phyloP scores from a whole-genome alignment of 2,113 vertebrate genomes.

The Phocoena sinus region DNA sequence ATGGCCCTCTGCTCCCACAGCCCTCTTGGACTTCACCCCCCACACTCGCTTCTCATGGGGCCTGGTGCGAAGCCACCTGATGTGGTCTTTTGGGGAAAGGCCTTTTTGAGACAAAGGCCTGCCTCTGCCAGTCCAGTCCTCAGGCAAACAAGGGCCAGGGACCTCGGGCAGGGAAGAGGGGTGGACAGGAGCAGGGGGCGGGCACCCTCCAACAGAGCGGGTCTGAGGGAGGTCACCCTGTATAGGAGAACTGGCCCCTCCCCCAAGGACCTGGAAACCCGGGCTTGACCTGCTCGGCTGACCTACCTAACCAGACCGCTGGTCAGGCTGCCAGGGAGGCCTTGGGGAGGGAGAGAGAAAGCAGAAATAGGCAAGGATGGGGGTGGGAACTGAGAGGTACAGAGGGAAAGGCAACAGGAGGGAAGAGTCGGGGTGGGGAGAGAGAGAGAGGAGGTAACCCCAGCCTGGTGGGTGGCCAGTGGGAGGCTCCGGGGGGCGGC shows the following conservation, averaged over 20 bases:
- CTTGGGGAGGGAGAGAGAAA: background rate
- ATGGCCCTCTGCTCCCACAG: background rate
- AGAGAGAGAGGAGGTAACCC: background rate
- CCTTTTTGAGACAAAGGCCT: background rate
- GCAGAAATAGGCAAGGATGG: background rate
- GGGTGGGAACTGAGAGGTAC: background rate
- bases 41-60: background rate
- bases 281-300: background rate
- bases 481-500: background rate
- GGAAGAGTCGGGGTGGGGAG: background rate
- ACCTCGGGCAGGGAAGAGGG: too few species aligned
- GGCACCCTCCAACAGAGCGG: background rate
- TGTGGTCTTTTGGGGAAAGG: background rate
- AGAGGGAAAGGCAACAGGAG: background rate
- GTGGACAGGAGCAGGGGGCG: background rate
- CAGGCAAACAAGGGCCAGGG: background rate
- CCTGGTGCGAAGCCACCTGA: rapidly evolving
- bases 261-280: background rate
- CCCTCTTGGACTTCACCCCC: rapidly evolving
- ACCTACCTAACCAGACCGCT: background rate
- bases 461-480: background rate
- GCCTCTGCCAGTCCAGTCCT: background rate
- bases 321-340: background rate
- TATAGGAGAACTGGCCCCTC: background rate
- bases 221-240: background rate